Percentiles rank a stretch among this genome's conserved stretches.
Conservation (phyloP, 2,113 vertebrate genomes). For the Catharus fuscescens region DNA sequence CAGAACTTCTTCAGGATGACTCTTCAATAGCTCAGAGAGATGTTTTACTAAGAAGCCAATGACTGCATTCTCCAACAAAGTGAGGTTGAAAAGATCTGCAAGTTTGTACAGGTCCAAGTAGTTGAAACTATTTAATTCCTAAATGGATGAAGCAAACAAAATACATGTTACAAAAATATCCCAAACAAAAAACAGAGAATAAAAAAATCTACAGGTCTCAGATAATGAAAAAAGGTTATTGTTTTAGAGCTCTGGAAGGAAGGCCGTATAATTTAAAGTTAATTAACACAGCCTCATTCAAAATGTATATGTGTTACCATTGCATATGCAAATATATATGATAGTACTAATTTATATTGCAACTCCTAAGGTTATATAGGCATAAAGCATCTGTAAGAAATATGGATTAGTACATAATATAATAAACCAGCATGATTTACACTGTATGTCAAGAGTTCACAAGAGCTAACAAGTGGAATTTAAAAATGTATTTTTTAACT, state of each 20-base stretch:
- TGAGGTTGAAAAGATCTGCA: slow-evolving; percentile 97
- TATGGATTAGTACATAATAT: background rate
- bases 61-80: slow-evolving; percentile 92
- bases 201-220: background rate
- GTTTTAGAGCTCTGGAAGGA: background rate
- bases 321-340: background rate
- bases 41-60: slow-evolving; percentile 95
- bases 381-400: background rate
- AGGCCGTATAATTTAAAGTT: slow-evolving; percentile 25
- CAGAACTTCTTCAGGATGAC: slow-evolving; percentile 88
- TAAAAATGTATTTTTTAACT: background rate
- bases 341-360: background rate
- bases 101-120: slow-evolving; percentile 97
- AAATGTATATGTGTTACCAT: background rate
- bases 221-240: background rate
- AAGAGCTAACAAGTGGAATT: background rate
- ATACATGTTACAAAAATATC: slow-evolving; percentile 42
- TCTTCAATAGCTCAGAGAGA: slow-evolving; percentile 91
- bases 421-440: slow-evolving; percentile 12
- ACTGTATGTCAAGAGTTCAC: background rate
- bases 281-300: slow-evolving; percentile 17
- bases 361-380: background rate
- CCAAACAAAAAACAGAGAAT: background rate
- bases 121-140: slow-evolving; percentile 97
- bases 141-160: slow-evolving; percentile 62